These are phyloP conservation scores for Wiebesia pumilae DNA, from an alignment of 1,140 invertebrate species.

Conservation along the genomic window DNA sequence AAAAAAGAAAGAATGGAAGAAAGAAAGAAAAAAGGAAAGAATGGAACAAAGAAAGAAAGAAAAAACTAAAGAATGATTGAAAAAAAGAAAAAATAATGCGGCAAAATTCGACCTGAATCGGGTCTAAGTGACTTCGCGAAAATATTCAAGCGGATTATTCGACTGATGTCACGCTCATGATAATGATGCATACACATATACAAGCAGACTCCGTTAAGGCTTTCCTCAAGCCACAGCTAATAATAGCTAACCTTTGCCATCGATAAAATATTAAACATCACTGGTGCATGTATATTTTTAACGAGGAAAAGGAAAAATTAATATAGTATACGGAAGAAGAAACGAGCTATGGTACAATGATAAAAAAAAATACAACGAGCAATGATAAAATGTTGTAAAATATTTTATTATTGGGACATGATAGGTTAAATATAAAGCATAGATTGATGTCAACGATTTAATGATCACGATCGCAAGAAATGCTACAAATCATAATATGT, in stretches of 20 bases:
- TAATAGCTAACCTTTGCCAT: slow-evolving; percentile 63
- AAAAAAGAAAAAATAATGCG: not conserved
- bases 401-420: too few relatives aligned
- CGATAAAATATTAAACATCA: not conserved
- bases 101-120: not conserved
- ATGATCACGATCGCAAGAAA: too few relatives aligned
- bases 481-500: too few relatives aligned
- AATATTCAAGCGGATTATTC: slow-evolving; percentile 7
- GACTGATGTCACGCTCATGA: slow-evolving; percentile 60
- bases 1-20: not conserved
- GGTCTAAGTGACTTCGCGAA: slow-evolving; percentile 40
- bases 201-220: slow-evolving; percentile 58
- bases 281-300: too few relatives aligned
- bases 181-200: slow-evolving; percentile 58
- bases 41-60: not conserved
- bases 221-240: slow-evolving; percentile 57
- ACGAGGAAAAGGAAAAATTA: too few relatives aligned
- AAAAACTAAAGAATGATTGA: not conserved
- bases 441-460: too few relatives aligned
- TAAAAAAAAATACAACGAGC: too few relatives aligned
- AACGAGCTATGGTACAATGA: too few relatives aligned
- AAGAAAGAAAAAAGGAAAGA: not conserved
- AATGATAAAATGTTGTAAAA: too few relatives aligned
- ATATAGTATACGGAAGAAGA: too few relatives aligned
- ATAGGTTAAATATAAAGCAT: too few relatives aligned